Evolutionary conservation across 2,888 invertebrate genomes (phyloP).

Genomic region (Deilephila elpenor): DNA sequence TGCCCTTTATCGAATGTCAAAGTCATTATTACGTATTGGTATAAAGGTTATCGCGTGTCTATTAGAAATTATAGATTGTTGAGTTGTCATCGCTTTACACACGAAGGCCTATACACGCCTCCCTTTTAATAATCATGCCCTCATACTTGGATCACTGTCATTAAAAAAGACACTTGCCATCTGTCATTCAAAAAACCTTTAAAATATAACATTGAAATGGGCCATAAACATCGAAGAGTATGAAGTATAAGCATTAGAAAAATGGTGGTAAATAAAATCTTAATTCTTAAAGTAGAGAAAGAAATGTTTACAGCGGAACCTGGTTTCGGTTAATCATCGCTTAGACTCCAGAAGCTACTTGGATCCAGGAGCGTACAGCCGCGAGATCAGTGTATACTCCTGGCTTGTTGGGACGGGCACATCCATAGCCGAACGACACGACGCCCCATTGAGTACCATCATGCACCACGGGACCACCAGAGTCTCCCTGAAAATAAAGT

Average conservation of each 20-base stretch:
- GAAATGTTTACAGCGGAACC: background rate
- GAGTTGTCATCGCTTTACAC: too few relatives aligned
- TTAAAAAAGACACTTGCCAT: too few relatives aligned
- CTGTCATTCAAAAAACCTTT: too few relatives aligned
- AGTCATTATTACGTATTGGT: background rate
- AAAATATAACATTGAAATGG: too few relatives aligned
- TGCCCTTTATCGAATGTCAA: conserved; percentile 1
- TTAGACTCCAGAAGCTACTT: background rate
- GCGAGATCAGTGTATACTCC: conserved; percentile 61
- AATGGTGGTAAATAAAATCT: background rate
- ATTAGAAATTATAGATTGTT: background rate
- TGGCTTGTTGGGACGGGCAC: conserved; percentile 56
- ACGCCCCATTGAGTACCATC: conserved; percentile 49
- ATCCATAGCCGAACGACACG: conserved; percentile 61
- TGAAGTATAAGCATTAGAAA: background rate
- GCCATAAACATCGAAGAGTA: too few relatives aligned
- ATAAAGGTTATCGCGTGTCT: background rate
- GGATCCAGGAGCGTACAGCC: conserved; percentile 51
- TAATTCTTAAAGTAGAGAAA: too few relatives aligned
- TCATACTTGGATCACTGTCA: too few relatives aligned
- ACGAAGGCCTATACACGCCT: too few relatives aligned
- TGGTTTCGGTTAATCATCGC: background rate
- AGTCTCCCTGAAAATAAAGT: conserved; percentile 61
- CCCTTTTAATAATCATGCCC: too few relatives aligned
- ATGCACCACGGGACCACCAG: conserved; percentile 60